Evolutionary conservation across 2,888 invertebrate species (phyloP).

Genomic region (Lacanobia oleracea): DNA sequence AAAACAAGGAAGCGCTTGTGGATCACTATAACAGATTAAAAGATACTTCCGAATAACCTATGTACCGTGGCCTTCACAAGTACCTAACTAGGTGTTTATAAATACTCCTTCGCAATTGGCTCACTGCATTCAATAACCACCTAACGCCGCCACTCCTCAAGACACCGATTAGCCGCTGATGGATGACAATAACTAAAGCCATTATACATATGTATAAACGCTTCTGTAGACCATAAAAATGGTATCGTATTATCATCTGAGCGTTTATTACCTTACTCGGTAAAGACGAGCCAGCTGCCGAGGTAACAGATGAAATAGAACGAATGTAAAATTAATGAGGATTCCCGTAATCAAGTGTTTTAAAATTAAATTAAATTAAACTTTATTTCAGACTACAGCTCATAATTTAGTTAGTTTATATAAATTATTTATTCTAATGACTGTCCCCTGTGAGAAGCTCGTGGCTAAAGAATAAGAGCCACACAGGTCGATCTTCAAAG

Average conservation of each 20-base stretch:
- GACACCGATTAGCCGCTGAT: conserved; percentile 39
- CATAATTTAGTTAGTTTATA: no score
- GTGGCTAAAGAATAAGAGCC: no score
- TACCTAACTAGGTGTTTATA: not conserved
- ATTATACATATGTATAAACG: conserved; percentile 31
- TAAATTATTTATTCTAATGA: no score
- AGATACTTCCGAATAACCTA: not conserved
- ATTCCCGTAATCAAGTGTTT: not conserved
- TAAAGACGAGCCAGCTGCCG: not conserved
- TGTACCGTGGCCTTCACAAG: conserved; percentile 7
- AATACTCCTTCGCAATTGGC: conserved; percentile 21
- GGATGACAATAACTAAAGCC: conserved; percentile 18
- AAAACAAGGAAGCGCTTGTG: conserved; percentile 15
- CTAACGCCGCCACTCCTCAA: conserved; percentile 46
- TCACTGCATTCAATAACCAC: conserved; percentile 5
- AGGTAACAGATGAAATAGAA: not conserved
- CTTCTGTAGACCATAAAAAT: conserved; percentile 24
- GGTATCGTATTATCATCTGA: not conserved
- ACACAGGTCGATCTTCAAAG: no score
- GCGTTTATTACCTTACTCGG: not conserved
- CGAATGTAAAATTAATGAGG: no score
- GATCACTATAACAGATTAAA: conserved; percentile 16
- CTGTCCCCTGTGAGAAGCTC: no score
- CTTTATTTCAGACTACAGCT: no score
- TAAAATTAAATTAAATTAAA: no score